These are phyloP conservation scores for Epizoanthus fatuus DNA, from an alignment of 92 coral and sea anemone species.

Conservation along the genomic window DNA sequence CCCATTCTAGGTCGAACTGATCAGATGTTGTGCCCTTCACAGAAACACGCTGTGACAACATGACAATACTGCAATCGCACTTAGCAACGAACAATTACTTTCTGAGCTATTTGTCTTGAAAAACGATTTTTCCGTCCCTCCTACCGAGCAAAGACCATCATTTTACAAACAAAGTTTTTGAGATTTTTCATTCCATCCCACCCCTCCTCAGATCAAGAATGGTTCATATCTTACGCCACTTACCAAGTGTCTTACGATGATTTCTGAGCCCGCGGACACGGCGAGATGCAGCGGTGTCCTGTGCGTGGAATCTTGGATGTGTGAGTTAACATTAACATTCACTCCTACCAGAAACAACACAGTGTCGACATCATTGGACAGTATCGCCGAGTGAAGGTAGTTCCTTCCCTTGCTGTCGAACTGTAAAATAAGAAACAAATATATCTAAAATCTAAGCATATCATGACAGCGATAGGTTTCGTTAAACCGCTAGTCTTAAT, in stretches of 20 bases:
- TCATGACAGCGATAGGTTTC: not conserved
- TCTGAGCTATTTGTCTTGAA: too few relatives aligned
- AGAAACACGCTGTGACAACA: too few relatives aligned
- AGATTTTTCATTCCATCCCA: too few relatives aligned
- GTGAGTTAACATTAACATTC: constrained; percentile 86
- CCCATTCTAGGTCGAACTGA: too few relatives aligned
- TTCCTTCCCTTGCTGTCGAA: constrained; percentile 97
- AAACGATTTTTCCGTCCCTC: too few relatives aligned
- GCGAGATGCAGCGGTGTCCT: constrained; percentile 95
- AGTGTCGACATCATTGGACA: constrained; percentile 88
- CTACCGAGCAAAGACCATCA: too few relatives aligned
- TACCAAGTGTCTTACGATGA: constrained; percentile 96
- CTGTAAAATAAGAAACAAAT: constrained; percentile 47
- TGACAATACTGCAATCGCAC: too few relatives aligned
- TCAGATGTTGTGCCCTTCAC: too few relatives aligned
- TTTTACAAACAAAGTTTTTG: too few relatives aligned
- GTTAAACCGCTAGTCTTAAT: not conserved
- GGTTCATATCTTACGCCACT: constrained; percentile 1
- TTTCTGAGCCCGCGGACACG: constrained; percentile 93
- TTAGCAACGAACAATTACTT: too few relatives aligned
- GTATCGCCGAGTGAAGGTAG: constrained; percentile 91
- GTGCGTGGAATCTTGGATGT: constrained; percentile 94
- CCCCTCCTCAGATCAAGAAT: too few relatives aligned
- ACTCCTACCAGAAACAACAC: constrained; percentile 95
- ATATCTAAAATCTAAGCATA: not conserved